phyloP scores from a whole-genome alignment of 2,888 invertebrate genomes.

The Agrenia bidenticulata region DNA sequence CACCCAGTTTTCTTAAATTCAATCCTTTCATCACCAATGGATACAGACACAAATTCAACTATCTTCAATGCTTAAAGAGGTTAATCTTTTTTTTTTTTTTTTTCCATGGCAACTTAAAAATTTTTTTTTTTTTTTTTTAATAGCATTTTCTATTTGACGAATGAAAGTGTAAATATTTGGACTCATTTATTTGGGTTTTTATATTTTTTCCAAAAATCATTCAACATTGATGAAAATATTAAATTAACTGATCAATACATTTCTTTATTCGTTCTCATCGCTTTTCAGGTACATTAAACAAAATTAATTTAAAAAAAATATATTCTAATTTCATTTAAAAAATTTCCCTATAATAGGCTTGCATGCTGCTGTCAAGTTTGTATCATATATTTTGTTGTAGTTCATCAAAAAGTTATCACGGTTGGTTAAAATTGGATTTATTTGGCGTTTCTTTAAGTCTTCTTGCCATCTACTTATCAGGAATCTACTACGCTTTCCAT shows the following conservation, averaged over 20 bases:
- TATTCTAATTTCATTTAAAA: conserved; percentile 21
- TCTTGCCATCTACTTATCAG: conserved; percentile 91
- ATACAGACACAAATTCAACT: conserved; percentile 71
- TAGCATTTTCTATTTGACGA: conserved; percentile 94
- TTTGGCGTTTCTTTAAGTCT: conserved; percentile 91
- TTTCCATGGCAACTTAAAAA: neutral
- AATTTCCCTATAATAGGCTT: conserved; percentile 67
- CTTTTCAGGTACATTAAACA: conserved; percentile 73
- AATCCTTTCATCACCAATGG: conserved; percentile 84
- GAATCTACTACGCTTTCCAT: conserved; percentile 66
- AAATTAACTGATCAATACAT: neutral
- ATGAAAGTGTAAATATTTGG: conserved; percentile 97
- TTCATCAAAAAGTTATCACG: conserved; percentile 79
- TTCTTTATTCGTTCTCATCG: conserved; percentile 79
- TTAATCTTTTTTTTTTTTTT: neutral
- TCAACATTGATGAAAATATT: conserved; percentile 67
- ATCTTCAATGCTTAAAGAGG: neutral
- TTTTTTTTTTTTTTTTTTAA: neutral
- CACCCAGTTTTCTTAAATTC: conserved; percentile 79
- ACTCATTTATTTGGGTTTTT: conserved; percentile 86
- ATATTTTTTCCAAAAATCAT: conserved; percentile 79
- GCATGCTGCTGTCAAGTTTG: conserved; percentile 86
- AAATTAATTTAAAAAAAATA: neutral
- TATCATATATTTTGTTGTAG: conserved; percentile 95
- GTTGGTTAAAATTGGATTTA: conserved; percentile 85